phyloP scores from a whole-genome alignment of 92 coral and sea anemone species.

The Parazoanthus swiftii region DNA sequence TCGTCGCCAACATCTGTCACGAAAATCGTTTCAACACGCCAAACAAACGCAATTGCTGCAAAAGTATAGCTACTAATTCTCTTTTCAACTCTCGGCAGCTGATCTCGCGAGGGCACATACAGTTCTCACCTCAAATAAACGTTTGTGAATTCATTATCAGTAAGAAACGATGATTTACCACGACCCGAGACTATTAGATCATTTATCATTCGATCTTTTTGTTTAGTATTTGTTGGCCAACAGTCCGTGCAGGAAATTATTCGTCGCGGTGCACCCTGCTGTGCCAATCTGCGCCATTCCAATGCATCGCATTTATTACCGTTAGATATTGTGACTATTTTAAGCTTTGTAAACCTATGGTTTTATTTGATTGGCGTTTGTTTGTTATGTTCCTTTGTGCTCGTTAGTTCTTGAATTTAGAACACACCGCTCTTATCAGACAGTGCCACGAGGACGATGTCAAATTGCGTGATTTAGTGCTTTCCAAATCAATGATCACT shows the following conservation, averaged over 20 bases:
- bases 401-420: not conserved
- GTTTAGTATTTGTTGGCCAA: not conserved
- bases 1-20: slow-evolving; percentile 10
- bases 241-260: not conserved
- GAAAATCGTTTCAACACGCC: not conserved
- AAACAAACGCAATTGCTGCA: not conserved
- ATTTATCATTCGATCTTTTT: slow-evolving; percentile 9
- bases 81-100: not conserved
- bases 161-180: not conserved
- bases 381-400: not conserved
- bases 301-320: slow-evolving; percentile 19
- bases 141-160: not conserved
- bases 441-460: slow-evolving; percentile 21
- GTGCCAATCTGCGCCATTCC: slow-evolving; percentile 11
- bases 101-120: not conserved
- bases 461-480: slow-evolving; percentile 15
- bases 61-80: not conserved
- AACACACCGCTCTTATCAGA: not conserved
- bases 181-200: slow-evolving; percentile 7
- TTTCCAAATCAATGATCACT: not conserved
- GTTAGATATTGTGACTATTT: not conserved
- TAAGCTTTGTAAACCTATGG: not conserved
- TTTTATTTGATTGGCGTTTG: not conserved
- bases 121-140: not conserved
- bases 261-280: not conserved